Evolutionary conservation across 2,888 invertebrate genomes (phyloP), one percentile per base, ranked within the genome.

Genomic region (Dysmachus trigonus): DNA sequence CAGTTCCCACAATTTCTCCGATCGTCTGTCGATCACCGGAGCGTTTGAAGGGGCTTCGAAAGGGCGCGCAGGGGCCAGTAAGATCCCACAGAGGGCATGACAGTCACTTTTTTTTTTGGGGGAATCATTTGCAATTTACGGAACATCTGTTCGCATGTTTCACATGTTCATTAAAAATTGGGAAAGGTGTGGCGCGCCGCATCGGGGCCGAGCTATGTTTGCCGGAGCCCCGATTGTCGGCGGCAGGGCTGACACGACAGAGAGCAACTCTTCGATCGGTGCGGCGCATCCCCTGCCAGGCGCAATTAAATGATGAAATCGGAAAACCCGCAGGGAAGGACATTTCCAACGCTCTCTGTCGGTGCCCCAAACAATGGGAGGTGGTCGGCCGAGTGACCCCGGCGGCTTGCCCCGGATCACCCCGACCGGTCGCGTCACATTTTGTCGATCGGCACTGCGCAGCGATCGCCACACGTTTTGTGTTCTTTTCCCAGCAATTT

Each of bases 291-390:
- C 81, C 86, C 86, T 72, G 81, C 86, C 62, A 85, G 71, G 81
- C 41, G 35, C 77, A 86, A 79, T 81, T 86, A 77, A 81, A 86
- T 81, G 41, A 81, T 71, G 62, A 51, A 85, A 81, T 79, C 79
- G 72, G 73, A 53, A 51, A 72, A 81, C 86, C 86, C 33, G 86
- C 73, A 51, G 86, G 72, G 86, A 86, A 51, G 79, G 71, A 86
- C 77, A 77, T 77, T 71, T 86, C 33, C 79, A 73, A 22, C 72
- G 72, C 18, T 72, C 18, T 72, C 73, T 47, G 31, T 81, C 33
- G 73, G 33, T 85, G 72, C 47, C 47, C 73, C 74, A 30, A 47
- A 74, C 74, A 74, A 85, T 85, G 13, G 51, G 33, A 62, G 62
- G 62, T 62, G 62, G 62, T 62, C 62, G 62, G n/a, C 71, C 85